These are phyloP conservation scores for Leucoraja ocellata DNA, from an alignment of 2,797 vertebrate species.

Conservation along the genomic window DNA sequence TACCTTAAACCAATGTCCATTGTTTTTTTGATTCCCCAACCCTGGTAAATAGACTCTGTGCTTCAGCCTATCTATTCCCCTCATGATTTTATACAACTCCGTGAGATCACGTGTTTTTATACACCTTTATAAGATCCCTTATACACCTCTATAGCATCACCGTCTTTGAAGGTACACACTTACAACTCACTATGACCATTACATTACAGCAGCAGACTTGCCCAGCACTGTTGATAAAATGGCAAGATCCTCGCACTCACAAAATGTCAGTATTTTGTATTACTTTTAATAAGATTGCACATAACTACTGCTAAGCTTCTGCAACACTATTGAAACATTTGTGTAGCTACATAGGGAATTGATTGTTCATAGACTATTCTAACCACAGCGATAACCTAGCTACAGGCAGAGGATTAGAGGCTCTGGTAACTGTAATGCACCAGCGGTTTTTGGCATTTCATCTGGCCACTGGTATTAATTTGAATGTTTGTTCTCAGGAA, in stretches of 20 bases:
- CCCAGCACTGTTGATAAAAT: background rate
- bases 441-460: conserved; percentile 16
- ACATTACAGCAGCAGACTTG: background rate
- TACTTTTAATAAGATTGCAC: background rate
- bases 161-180: background rate
- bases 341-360: background rate
- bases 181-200: background rate
- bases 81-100: too few relatives aligned
- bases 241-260: background rate
- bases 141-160: too few relatives aligned
- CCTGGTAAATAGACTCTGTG: too few relatives aligned
- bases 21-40: too few relatives aligned
- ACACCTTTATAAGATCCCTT: too few relatives aligned
- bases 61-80: too few relatives aligned
- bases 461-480: background rate
- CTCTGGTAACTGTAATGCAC: background rate
- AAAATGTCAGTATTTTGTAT: background rate
- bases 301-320: background rate
- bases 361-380: background rate
- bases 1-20: too few relatives aligned
- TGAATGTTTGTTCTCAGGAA: conserved; percentile 15
- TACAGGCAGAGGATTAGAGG: background rate
- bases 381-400: background rate
- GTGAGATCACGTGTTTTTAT: too few relatives aligned
- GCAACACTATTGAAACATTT: background rate